Evolutionary conservation across 2,888 invertebrate genomes (phyloP), one percentile per base, ranked within the genome.

Genomic region (Drosophila algonquin): DNA sequence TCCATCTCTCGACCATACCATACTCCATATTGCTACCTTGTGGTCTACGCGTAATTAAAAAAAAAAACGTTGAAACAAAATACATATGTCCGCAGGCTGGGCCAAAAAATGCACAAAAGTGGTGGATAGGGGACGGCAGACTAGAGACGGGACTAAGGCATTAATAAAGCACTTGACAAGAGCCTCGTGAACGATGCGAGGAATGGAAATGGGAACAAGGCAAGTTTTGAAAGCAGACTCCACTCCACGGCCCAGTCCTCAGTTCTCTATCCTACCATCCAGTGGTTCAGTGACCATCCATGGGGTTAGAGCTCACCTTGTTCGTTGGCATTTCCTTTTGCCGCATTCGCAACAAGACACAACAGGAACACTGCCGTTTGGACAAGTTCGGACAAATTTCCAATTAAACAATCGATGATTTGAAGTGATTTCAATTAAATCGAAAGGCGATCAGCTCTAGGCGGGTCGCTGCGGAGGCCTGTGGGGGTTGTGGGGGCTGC

Each of bases 371-470:
- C 35, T 14, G 5, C 35, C 12, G 35, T 35, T 35, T 14, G 50
- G 35, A 51, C 68, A 67, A 56, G 69, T 52, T 32, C 21, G 18
- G 16, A 50, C 56, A 56, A 79, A 71, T 81, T 82, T 79, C 68
- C 80, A 87, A 81, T 82, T 81, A 77, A 75, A 85, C 77, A 87
- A 85, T 83, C 51, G 62, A 68, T 27, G 48, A 65, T 69, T 40
- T 53, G 73, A 71, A 63, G 71, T 58, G 55, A 54, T 65, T 72
- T 69, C 65, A 67, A 84, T 81, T 81, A 84, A 77, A 64, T 65
- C 50, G 67, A 82, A 82, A 68, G 57, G 63, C 75, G 77, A 75
- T 79, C 75, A 68, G 56, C 50, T 61, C 62, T 79, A 68, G 81
- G 71, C 71, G 68, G 55, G 32, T 55, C 48, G 48, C 32, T 30